A percentile compares a stretch with the other conserved stretches of the same genome.
phyloP scores from a whole-genome alignment of 2,113 vertebrate species.

The Malurus cyaneus region DNA sequence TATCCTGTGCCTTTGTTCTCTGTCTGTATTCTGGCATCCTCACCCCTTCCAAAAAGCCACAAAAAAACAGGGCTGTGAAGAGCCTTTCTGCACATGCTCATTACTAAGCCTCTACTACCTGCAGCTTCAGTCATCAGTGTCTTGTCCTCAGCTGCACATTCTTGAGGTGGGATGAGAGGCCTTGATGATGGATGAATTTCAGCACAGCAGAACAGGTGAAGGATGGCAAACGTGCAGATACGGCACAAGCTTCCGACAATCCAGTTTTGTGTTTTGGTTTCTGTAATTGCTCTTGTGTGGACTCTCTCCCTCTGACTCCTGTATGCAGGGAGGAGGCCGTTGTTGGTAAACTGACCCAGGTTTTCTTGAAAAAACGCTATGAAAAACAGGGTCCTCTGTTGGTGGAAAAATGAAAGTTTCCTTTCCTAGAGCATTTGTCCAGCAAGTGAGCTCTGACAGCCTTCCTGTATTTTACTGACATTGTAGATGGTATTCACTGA shows the following conservation, averaged over 20 bases:
- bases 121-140: neutral
- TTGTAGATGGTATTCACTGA: neutral
- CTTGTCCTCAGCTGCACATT: neutral
- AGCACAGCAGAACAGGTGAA: neutral
- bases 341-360: neutral
- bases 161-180: neutral
- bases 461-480: constrained; percentile 30
- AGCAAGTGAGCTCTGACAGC: neutral
- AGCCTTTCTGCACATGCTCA: neutral
- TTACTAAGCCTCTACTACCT: neutral
- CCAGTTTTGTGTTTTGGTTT: neutral
- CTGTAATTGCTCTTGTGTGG: neutral
- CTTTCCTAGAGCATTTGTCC: neutral
- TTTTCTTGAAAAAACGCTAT: neutral
- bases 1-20: neutral
- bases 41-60: neutral
- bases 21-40: neutral
- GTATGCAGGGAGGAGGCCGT: neutral
- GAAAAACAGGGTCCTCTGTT: neutral
- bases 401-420: neutral
- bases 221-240: neutral
- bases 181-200: neutral
- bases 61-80: neutral
- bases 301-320: neutral
- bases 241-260: neutral